Evolutionary conservation across 2,113 vertebrate species (phyloP).

Genomic region (Sitta europaea): DNA sequence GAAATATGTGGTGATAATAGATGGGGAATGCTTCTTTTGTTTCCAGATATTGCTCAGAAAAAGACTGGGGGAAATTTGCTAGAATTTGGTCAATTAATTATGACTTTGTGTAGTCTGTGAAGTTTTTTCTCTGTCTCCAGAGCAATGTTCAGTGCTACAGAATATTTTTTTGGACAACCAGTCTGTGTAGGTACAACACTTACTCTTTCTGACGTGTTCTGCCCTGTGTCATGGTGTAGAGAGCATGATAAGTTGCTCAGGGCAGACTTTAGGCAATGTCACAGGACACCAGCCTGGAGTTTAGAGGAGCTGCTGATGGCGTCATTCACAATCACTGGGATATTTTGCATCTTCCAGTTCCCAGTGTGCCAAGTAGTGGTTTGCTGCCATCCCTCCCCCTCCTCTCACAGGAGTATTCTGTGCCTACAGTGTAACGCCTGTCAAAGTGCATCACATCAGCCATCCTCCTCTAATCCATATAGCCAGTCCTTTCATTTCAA

Average conservation of each 20-base stretch:
- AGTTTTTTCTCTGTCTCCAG: neutral
- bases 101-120: conserved; percentile 17
- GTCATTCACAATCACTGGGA: neutral
- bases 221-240: neutral
- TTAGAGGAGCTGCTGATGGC: neutral
- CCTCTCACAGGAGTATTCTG: neutral
- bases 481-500: neutral
- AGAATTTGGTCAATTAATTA: conserved; percentile 62
- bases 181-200: neutral
- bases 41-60: conserved; percentile 70
- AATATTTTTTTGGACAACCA: neutral
- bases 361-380: neutral
- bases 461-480: neutral
- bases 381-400: neutral
- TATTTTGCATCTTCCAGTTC: neutral
- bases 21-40: neutral
- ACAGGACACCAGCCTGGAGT: neutral
- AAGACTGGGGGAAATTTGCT: conserved; percentile 58
- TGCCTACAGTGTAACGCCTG: neutral
- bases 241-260: neutral
- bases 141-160: neutral
- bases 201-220: neutral
- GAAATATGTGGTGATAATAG: neutral
- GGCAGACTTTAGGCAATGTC: neutral
- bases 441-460: neutral